Conservation (phyloP, 2,888 invertebrate genomes). For the Nemoura dubitans region DNA sequence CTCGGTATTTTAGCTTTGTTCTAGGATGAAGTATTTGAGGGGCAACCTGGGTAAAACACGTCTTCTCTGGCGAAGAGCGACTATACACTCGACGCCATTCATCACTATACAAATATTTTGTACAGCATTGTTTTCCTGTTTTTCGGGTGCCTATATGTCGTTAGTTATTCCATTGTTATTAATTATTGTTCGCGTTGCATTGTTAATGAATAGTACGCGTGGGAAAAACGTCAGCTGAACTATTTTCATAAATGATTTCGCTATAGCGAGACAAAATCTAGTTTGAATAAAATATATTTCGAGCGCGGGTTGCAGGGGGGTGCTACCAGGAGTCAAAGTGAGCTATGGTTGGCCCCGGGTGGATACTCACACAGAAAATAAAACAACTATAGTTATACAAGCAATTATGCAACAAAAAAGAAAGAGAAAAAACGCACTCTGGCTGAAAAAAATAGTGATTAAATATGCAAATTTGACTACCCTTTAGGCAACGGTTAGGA, state of each 20-base stretch:
- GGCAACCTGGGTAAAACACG: no score
- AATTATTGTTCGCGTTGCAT: no score
- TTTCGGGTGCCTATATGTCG: no score
- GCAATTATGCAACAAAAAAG: neutral
- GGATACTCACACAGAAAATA: neutral
- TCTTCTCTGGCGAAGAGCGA: no score
- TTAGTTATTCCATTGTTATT: no score
- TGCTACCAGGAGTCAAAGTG: neutral
- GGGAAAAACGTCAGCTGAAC: neutral
- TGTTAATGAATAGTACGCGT: neutral
- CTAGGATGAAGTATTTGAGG: no score
- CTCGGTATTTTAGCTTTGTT: no score
- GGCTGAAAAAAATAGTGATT: neutral
- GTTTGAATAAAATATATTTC: neutral
- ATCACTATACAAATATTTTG: no score
- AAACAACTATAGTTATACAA: neutral
- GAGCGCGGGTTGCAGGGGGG: neutral
- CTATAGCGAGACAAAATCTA: neutral
- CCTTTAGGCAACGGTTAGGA: neutral
- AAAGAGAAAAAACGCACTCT: no score
- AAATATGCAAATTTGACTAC: neutral
- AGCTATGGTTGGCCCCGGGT: neutral
- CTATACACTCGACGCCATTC: no score
- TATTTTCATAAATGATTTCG: neutral
- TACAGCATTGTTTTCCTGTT: no score